Evolutionary conservation across 53 echinoderm and acorn worm species (phyloP), one percentile per base, ranked within the genome.

Genomic region (Apostichopus leukothele): DNA sequence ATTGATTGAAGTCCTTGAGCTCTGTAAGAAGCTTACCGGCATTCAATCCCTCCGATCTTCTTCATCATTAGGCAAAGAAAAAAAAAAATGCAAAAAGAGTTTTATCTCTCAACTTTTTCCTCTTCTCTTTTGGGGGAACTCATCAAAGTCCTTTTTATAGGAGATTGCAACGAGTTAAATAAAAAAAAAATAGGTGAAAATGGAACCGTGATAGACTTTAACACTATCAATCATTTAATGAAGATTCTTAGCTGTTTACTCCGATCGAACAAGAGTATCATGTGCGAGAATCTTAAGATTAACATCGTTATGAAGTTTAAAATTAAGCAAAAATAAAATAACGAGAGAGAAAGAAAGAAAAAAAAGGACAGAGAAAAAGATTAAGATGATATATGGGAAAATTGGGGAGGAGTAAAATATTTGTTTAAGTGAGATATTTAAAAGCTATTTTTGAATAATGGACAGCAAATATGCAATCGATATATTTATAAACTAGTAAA

Each of bases 1-100:
- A 79, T 79, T 79, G 79, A 79, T 79, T 53, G 53, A n/a, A 53
- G 79, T 79, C 79, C 79, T 79, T 79, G 79, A 79, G n/a, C 53
- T 19, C 79, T 53, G 79, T 79, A 79, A 79, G 79, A 79, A 79
- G 79, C 79, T 79, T 79, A 79, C 16, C 9, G 63, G 63, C 63
- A 63, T 63, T 63, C 63, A 63, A 63, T 63, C 63, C 16, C 63
- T 63, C 63, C 11, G 63, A 63, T 63, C 63, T 63, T 63, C 63
- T 63, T 7, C 63, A 13, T 63, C 63, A 11, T 13, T 16, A 63
- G 39, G 39, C 39, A 3, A 39, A 39, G 3, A 25, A 39, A 39
- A 39, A 39, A 39, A 39, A 39, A 39, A 39, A 39, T 0, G 39
- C 39, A 39, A 39, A 39, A 39, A 39, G 39, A 39, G 39, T 39